Percentiles rank a stretch among this genome's conserved stretches.
These are phyloP conservation scores for Diaprepes abbreviatus DNA, from an alignment of 2,888 invertebrate species.

Conservation along the genomic window DNA sequence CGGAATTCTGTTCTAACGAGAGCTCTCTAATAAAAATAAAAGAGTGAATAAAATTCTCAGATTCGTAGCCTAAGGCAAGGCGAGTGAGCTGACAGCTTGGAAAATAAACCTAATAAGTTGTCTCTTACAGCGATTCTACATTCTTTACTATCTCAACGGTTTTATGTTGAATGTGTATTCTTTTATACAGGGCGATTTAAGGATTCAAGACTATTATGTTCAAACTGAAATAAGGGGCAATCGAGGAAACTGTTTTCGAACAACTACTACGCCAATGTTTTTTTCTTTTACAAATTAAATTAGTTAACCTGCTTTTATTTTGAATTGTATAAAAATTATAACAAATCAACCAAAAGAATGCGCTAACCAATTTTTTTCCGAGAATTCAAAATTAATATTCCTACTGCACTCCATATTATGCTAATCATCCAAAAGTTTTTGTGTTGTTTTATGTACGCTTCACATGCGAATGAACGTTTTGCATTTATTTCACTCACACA, in stretches of 20 bases:
- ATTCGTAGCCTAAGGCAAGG: slow-evolving; percentile 37
- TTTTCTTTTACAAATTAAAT: too few relatives aligned
- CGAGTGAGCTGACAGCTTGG: slow-evolving; percentile 41
- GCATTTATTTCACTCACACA: slow-evolving; percentile 13
- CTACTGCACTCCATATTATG: not conserved
- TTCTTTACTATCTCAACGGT: slow-evolving; percentile 40
- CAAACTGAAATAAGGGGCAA: too few relatives aligned
- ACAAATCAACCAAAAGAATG: not conserved
- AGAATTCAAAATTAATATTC: not conserved
- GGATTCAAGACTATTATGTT: not conserved
- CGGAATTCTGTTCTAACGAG: not conserved
- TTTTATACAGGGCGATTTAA: slow-evolving; percentile 18
- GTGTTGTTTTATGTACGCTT: not conserved
- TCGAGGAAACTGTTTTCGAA: too few relatives aligned
- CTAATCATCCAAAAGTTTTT: not conserved
- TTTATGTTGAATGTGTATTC: slow-evolving; percentile 20
- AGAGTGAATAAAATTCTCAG: slow-evolving; percentile 25
- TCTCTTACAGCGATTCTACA: slow-evolving; percentile 36
- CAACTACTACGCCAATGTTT: too few relatives aligned
- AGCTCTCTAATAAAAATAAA: slow-evolving; percentile 17
- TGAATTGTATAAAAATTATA: slow-evolving; percentile 10
- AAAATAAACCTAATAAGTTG: slow-evolving; percentile 44
- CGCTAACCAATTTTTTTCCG: too few relatives aligned
- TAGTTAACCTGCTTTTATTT: too few relatives aligned
- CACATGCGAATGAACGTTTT: slow-evolving; percentile 12